phyloP scores from a whole-genome alignment of 2,797 vertebrate species.

The Arrhamphus sclerolepis region DNA sequence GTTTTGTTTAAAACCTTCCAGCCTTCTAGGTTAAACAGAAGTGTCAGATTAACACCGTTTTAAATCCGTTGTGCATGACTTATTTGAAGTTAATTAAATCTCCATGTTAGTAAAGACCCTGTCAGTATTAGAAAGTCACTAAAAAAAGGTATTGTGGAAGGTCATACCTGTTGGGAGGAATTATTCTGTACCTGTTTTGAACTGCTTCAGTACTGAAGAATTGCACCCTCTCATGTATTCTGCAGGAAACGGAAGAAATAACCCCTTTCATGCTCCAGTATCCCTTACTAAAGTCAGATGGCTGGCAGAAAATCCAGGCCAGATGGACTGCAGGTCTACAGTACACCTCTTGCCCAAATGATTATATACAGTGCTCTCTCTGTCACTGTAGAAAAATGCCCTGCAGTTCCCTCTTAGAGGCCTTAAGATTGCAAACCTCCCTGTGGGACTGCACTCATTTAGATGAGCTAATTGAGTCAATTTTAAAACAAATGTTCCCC shows the following conservation, averaged over 20 bases:
- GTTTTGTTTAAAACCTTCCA: constrained; percentile 16
- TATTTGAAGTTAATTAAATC: constrained; percentile 9
- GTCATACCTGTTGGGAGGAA: too few relatives aligned
- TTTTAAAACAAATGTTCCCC: too few relatives aligned
- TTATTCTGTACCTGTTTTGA: too few relatives aligned
- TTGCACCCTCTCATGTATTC: too few relatives aligned
- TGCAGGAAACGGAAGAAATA: too few relatives aligned
- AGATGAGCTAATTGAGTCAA: too few relatives aligned
- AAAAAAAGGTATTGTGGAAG: too few relatives aligned
- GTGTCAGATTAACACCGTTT: too few relatives aligned
- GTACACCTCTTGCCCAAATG: constrained; percentile 1
- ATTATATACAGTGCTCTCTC: constrained; percentile 27
- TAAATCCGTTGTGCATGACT: constrained; percentile 20
- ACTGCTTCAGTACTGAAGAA: too few relatives aligned
- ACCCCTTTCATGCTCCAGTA: too few relatives aligned
- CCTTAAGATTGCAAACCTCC: background rate
- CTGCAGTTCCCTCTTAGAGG: constrained; percentile 15
- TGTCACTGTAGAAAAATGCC: constrained; percentile 38
- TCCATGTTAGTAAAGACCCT: background rate
- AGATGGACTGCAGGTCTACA: constrained; percentile 6
- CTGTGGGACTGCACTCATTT: background rate
- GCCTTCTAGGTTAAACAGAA: background rate
- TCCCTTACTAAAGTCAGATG: constrained; percentile 4
- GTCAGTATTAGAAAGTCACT: too few relatives aligned
- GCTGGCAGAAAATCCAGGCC: background rate